phyloP scores from a whole-genome alignment of 2,113 vertebrate genomes.

The Actinemys pallida region DNA sequence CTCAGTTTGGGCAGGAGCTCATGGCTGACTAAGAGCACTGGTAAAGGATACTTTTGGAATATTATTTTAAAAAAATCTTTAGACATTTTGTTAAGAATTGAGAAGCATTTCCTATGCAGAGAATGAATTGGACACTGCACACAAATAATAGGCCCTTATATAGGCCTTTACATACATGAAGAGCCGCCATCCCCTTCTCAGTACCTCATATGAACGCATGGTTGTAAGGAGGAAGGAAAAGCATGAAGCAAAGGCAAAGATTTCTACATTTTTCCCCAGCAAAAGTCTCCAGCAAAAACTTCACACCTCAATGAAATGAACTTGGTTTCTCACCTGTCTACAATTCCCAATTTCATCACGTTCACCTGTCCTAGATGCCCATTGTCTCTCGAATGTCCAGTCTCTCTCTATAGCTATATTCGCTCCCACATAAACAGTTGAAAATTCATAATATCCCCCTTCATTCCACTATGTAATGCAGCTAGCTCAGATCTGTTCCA shows the following conservation, averaged over 20 bases:
- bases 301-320: neutral
- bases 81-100: slow-evolving; percentile 6
- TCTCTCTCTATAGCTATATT: neutral
- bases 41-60: neutral
- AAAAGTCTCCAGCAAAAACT: neutral
- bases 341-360: neutral
- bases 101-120: slow-evolving; percentile 17
- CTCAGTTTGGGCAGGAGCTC: neutral
- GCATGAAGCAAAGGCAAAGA: neutral
- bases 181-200: neutral
- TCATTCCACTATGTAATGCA: neutral
- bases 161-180: neutral
- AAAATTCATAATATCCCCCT: slow-evolving; percentile 45
- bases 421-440: neutral
- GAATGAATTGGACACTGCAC: neutral
- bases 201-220: neutral
- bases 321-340: neutral
- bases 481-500: slow-evolving; percentile 51
- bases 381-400: slow-evolving; percentile 47
- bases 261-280: neutral
- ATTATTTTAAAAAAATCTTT: slow-evolving; percentile 29
- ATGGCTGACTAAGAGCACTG: neutral
- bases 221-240: neutral
- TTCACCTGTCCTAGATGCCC: slow-evolving; percentile 40
- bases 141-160: neutral